Evolutionary conservation across 2,797 vertebrate genomes (phyloP).

Genomic region (Gallinago stenura): DNA sequence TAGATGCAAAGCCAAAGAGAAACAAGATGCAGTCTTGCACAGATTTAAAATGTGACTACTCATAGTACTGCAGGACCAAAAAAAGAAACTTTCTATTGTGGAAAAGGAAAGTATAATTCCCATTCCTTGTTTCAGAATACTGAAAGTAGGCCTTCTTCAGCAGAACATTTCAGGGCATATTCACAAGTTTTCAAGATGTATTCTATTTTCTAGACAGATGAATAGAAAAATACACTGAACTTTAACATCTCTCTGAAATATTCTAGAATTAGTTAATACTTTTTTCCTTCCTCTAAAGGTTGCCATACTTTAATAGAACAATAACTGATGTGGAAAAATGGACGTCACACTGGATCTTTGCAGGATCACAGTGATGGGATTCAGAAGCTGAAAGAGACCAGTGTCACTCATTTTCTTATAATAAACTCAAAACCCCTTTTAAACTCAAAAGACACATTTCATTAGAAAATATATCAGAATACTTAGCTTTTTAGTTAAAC

Average conservation of each 20-base stretch:
- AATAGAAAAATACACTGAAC: background rate
- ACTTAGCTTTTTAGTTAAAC: background rate
- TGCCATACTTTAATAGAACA: background rate
- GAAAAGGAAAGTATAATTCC: background rate
- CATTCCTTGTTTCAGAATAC: background rate
- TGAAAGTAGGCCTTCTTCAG: background rate
- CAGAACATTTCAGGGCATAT: background rate
- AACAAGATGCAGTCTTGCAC: background rate
- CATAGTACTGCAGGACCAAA: background rate
- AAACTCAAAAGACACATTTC: background rate
- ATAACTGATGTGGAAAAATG: background rate
- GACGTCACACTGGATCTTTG: background rate
- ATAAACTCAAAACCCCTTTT: background rate
- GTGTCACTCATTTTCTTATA: background rate
- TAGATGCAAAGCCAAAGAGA: background rate
- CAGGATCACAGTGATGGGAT: rapidly evolving
- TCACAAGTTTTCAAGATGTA: background rate
- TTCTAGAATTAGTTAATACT: too few species aligned
- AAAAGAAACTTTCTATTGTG: background rate
- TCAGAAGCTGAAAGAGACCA: background rate
- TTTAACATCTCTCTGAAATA: background rate
- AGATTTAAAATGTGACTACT: background rate
- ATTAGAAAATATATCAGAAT: background rate
- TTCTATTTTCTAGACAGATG: background rate
- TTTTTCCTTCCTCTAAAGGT: background rate